These are phyloP conservation scores for Muschampia plurimacula DNA, from an alignment of 2,888 invertebrate genomes.

Conservation along the genomic window DNA sequence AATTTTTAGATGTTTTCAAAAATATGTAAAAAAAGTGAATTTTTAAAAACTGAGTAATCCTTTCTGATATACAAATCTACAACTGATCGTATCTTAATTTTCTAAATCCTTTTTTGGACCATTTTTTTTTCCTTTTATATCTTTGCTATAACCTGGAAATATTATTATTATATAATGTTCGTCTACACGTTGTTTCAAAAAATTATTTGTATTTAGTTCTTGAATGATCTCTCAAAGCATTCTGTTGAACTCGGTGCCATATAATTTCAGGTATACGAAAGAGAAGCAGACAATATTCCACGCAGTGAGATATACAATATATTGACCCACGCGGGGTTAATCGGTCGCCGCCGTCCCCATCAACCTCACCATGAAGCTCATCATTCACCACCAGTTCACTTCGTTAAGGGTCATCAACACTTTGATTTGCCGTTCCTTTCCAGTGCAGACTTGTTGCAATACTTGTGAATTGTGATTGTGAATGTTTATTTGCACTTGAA, in stretches of 20 bases:
- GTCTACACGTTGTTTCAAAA: background rate
- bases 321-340: conserved; percentile 87
- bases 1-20: background rate
- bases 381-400: conserved; percentile 41
- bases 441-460: conserved; percentile 67
- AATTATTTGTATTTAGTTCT: background rate
- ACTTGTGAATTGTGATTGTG: conserved; percentile 49
- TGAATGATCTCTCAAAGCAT: background rate
- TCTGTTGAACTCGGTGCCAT: background rate
- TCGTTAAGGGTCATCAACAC: conserved; percentile 34
- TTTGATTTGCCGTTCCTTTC: conserved; percentile 52
- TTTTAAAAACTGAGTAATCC: background rate
- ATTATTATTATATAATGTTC: no score
- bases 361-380: conserved; percentile 43
- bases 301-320: conserved; percentile 87
- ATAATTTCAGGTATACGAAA: conserved; percentile 74
- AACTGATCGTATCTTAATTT: no score
- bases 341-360: conserved; percentile 56
- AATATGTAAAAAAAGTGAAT: background rate
- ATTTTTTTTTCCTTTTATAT: no score
- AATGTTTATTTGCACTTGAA: background rate
- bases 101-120: no score
- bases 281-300: conserved; percentile 87
- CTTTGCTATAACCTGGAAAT: no score
- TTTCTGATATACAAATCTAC: no score